phyloP scores from a whole-genome alignment of 2,797 vertebrate species.

The Octomys mimax region DNA sequence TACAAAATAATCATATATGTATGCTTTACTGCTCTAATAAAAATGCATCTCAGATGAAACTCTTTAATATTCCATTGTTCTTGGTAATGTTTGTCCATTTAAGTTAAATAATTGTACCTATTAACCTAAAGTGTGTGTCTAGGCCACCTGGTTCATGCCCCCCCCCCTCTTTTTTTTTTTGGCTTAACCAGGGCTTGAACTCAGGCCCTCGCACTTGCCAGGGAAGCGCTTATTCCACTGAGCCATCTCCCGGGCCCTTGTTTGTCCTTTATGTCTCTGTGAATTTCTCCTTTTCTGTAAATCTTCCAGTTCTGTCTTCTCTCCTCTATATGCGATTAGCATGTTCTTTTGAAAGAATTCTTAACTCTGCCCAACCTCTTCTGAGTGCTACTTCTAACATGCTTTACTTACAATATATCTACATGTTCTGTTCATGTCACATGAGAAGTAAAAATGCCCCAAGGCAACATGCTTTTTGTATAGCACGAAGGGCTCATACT shows the following conservation, averaged over 20 bases:
- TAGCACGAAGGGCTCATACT: background rate
- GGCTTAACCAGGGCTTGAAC: too few relatives aligned
- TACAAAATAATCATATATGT: background rate
- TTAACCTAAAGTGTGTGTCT: background rate
- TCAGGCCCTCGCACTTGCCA: too few relatives aligned
- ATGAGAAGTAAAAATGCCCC: background rate
- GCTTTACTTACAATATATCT: background rate
- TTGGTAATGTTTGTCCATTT: background rate
- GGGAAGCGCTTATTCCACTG: too few relatives aligned
- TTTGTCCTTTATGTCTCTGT: background rate
- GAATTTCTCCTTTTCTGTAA: background rate
- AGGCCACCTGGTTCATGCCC: background rate
- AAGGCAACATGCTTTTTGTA: background rate
- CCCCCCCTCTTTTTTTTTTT: too few relatives aligned
- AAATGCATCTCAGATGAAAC: slow-evolving; percentile 14
- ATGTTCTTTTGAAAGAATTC: background rate
- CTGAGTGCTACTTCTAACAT: background rate
- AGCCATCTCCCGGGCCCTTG: too few relatives aligned
- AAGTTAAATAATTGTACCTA: background rate
- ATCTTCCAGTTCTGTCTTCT: background rate
- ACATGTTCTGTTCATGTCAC: background rate
- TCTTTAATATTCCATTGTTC: slow-evolving; percentile 38
- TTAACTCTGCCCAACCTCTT: background rate
- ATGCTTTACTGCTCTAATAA: background rate
- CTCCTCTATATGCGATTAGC: background rate